Conservation (phyloP, 2,888 invertebrate species). For the Acanthosepion esculentum region DNA sequence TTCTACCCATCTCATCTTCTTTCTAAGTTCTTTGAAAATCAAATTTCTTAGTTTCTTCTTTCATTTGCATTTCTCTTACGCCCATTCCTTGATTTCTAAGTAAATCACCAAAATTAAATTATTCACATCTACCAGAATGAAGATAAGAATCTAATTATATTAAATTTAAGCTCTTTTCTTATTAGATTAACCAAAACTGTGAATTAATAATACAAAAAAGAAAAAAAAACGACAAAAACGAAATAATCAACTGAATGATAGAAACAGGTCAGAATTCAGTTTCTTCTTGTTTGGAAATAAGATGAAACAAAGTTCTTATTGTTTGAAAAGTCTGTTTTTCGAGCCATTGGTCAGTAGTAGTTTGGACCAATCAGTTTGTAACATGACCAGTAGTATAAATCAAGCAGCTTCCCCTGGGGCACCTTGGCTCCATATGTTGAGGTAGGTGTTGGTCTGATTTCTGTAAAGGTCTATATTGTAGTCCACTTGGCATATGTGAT, state of each 20-base stretch:
- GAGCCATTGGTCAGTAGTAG: not conserved
- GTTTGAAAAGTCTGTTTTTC: not conserved
- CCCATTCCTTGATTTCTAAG: not conserved
- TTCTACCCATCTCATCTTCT: not conserved
- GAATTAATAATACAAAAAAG: not conserved
- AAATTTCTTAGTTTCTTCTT: not conserved
- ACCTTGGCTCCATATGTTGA: not conserved
- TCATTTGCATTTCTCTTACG: not conserved
- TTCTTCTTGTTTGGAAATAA: not conserved
- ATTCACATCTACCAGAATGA: constrained; percentile 8
- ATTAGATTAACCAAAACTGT: not conserved
- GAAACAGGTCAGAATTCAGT: not conserved
- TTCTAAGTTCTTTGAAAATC: not conserved
- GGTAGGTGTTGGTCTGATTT: not conserved
- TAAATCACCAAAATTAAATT: not conserved
- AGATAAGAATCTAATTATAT: constrained; percentile 1
- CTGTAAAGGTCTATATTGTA: constrained; percentile 1
- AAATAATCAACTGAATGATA: not conserved
- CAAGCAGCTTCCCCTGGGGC: not conserved
- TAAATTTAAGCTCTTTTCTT: constrained; percentile 4
- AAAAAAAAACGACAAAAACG: no score
- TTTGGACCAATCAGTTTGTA: not conserved
- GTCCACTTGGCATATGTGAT: not conserved
- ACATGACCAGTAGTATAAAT: not conserved
- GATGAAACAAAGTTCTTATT: not conserved